Evolutionary conservation across 2,113 vertebrate genomes (phyloP), one percentile per base, ranked within the genome.

Genomic region (Tachysurus fulvidraco): DNA sequence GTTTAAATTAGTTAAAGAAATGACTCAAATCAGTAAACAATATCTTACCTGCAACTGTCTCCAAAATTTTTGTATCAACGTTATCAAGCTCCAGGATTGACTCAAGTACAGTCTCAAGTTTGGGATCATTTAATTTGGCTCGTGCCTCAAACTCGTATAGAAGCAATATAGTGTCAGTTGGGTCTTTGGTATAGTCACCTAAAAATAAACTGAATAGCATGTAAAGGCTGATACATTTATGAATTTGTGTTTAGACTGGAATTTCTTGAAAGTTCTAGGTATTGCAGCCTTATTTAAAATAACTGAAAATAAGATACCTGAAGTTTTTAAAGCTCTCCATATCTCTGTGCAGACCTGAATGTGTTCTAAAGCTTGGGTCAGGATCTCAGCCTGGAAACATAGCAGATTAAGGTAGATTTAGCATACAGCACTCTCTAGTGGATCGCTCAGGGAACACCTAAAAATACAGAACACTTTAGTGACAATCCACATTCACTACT

Each of bases 121-220:
- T 92, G 44, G 96, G 95, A 88, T 98, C 97, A 69, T 95, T 97
- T 87, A 96, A 93, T 91, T 98, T 99, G 81, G 96, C 94, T 87
- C 95, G 95, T 81, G 94, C 94, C 93, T 98, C 98, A 94, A 99
- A 98, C 85, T 99, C 97, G 87, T 98, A 99, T 78, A 99, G 93
- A 74, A 98, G 93, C 91, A 99, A 92, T 83, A 99, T 86, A 0
- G 93, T 95, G 54, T 97, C 96, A 86, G 95, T 96, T 10, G 93
- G 94, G 90, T 98, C 96, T 90, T 88, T 89, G 55, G 90, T 88
- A 91, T 94, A 94, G 84, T 95, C 94, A 86, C 95, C 98, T 99
- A 69, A 57, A 52, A 19, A 86, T 21, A 36, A 14, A 67, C 13
- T 44, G 3, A 83, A 83, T n/a, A 52, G 8, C 41, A 12, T 19